Conservation (phyloP, 1,140 invertebrate genomes). For the Helicoverpa armigera region DNA sequence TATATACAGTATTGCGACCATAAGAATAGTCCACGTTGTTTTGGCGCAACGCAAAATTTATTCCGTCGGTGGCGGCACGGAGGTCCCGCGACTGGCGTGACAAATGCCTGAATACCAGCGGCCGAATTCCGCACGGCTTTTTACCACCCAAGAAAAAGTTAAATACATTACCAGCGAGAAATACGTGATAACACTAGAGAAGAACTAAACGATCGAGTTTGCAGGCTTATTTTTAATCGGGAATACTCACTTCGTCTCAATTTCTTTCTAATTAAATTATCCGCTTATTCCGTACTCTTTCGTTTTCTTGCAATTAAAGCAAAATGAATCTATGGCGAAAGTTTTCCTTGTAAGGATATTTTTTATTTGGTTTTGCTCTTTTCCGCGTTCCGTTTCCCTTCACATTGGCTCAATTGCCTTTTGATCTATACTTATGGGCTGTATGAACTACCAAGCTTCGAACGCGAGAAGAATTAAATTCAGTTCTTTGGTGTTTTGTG, state of each 20-base stretch:
- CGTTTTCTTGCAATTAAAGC: conserved; percentile 43
- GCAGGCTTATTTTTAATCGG: conserved; percentile 45
- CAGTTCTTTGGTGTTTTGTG: background rate
- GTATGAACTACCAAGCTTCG: background rate
- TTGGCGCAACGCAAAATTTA: conserved; percentile 56
- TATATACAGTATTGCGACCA: conserved; percentile 66
- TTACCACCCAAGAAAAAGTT: conserved; percentile 59
- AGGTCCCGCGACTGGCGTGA: conserved; percentile 48
- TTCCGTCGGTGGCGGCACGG: conserved; percentile 48
- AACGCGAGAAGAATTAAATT: conserved; percentile 3
- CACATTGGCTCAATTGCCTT: conserved; percentile 24
- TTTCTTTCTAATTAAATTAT: conserved; percentile 48
- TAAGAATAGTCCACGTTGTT: conserved; percentile 21
- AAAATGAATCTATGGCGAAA: conserved; percentile 37
- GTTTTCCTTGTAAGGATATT: conserved; percentile 27
- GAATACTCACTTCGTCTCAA: conserved; percentile 38
- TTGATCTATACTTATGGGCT: background rate
- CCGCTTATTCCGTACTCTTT: conserved; percentile 24
- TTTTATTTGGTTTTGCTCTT: conserved; percentile 25
- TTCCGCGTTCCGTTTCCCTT: conserved; percentile 7
- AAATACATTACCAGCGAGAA: conserved; percentile 29
- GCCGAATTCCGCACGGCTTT: conserved; percentile 54
- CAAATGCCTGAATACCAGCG: conserved; percentile 61
- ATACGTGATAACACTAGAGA: conserved; percentile 52
- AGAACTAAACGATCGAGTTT: conserved; percentile 56